phyloP scores from a whole-genome alignment of 2,113 vertebrate genomes.

The Pampusana beccarii region DNA sequence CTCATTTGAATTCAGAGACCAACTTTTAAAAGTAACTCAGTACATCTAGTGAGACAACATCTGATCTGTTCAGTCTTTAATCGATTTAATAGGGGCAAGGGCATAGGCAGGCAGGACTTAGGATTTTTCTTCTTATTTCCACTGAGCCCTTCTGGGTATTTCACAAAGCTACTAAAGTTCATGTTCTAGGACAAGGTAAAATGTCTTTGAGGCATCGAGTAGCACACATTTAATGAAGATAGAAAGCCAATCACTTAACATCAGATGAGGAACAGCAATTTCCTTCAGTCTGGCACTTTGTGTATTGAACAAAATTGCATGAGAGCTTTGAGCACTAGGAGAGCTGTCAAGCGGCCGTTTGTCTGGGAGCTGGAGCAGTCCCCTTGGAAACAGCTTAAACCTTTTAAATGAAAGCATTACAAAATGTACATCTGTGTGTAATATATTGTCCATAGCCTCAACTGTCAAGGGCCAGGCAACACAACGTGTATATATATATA shows the following conservation, averaged over 20 bases:
- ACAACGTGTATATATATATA: not conserved
- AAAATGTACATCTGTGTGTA: constrained; percentile 66
- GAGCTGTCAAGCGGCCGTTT: constrained; percentile 69
- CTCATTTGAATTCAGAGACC: constrained; percentile 19
- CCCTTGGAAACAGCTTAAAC: constrained; percentile 69
- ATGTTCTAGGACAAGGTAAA: constrained; percentile 62
- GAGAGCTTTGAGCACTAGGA: constrained; percentile 69
- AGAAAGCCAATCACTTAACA: constrained; percentile 74
- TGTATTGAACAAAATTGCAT: constrained; percentile 73
- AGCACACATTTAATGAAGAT: constrained; percentile 70
- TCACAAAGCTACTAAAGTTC: constrained; percentile 59
- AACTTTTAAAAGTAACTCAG: constrained; percentile 21
- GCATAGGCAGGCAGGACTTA: not conserved
- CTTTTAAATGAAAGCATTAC: constrained; percentile 67
- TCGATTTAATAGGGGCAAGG: constrained; percentile 32
- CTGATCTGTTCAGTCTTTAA: constrained; percentile 41
- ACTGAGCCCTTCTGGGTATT: constrained; percentile 32
- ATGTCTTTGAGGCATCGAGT: constrained; percentile 59
- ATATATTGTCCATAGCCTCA: constrained; percentile 44
- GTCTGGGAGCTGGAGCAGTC: constrained; percentile 60
- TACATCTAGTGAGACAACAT: constrained; percentile 12
- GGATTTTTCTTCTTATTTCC: constrained; percentile 43
- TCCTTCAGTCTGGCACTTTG: constrained; percentile 69
- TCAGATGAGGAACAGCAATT: constrained; percentile 68
- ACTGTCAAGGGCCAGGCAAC: constrained; percentile 24